Conservation (phyloP, 2,888 invertebrate genomes). For the Lasioglossum calceatum region DNA sequence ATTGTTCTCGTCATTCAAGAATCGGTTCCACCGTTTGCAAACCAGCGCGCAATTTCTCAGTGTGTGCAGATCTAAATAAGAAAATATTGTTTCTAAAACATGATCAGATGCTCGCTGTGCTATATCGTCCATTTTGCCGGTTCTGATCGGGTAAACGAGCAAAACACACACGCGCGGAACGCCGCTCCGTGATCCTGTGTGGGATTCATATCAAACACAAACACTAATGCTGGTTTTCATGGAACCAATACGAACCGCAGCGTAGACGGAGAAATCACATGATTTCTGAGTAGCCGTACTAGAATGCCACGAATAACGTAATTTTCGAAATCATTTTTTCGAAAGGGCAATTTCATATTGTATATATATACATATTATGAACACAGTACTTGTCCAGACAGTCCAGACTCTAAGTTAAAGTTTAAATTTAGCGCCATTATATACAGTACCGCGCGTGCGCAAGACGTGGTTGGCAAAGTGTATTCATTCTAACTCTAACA, state of each 20-base stretch:
- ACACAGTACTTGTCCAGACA: too few species aligned
- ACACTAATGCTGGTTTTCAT: not conserved
- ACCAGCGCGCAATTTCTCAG: conserved; percentile 95
- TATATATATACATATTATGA: not conserved
- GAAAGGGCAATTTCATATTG: not conserved
- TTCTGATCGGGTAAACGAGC: conserved; percentile 56
- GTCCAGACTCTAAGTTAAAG: not conserved
- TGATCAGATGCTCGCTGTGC: conserved; percentile 90
- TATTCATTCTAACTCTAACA: too few species aligned
- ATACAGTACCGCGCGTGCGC: not conserved
- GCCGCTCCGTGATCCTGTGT: conserved; percentile 15
- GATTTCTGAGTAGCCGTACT: not conserved
- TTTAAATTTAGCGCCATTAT: not conserved
- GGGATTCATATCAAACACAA: conserved; percentile 8
- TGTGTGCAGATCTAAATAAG: conserved; percentile 94
- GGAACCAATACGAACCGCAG: not conserved
- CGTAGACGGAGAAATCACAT: not conserved
- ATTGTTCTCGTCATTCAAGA: conserved; percentile 95
- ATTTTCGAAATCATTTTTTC: too few species aligned
- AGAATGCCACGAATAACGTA: not conserved
- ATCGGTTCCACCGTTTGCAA: conserved; percentile 96
- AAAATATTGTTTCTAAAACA: conserved; percentile 95
- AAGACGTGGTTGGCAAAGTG: too few species aligned
- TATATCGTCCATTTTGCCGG: conserved; percentile 86
- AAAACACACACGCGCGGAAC: conserved; percentile 48